Conservation (phyloP, 2,797 vertebrate species). For the Natrix natrix region DNA sequence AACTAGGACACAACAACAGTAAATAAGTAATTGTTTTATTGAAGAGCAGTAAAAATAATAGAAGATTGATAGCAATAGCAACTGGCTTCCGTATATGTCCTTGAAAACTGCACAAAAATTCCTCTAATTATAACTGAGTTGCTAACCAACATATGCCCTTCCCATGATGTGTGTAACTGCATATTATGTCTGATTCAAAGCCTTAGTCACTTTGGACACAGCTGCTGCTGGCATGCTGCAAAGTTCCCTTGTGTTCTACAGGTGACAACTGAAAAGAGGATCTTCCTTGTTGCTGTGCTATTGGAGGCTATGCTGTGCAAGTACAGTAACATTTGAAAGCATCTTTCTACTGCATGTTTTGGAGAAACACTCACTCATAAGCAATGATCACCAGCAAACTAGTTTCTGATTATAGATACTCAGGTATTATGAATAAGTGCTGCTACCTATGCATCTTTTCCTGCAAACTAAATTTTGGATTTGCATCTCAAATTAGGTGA, state of each 20-base stretch:
- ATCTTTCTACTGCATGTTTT: background rate
- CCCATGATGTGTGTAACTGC: background rate
- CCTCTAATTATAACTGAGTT: background rate
- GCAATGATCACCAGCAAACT: background rate
- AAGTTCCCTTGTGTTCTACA: background rate
- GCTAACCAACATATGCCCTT: background rate
- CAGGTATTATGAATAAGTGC: background rate
- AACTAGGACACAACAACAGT: background rate
- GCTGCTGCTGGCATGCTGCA: background rate
- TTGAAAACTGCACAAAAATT: background rate
- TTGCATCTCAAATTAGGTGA: background rate
- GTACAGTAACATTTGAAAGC: background rate
- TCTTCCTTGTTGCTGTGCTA: background rate
- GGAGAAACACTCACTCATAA: background rate
- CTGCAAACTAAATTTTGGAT: background rate
- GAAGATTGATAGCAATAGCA: background rate
- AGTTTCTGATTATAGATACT: background rate
- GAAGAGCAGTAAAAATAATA: background rate
- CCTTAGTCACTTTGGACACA: background rate
- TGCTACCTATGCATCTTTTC: background rate
- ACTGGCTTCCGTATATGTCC: background rate
- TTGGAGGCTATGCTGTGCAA: background rate
- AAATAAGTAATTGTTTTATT: background rate
- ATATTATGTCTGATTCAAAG: background rate
- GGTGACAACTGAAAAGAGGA: background rate